Base-by-base conservation (phyloP, 2,888 invertebrate species). In the Chrysodeixis includens region DNA sequence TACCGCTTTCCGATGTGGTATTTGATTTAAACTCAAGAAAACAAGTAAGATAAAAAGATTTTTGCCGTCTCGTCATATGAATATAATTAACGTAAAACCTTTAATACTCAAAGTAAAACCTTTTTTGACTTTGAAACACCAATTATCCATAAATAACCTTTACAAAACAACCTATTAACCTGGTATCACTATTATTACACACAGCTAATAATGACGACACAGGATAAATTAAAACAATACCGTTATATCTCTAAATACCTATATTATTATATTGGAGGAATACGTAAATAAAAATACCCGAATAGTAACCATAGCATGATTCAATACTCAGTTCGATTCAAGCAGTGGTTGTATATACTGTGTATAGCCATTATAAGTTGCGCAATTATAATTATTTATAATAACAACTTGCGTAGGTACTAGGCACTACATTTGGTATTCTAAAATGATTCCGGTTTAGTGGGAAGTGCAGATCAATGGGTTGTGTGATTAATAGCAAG, bases 251-350 rank as follows among this genome's bases (percentile, higher is more conserved):
- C 20, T 49, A 20, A 18, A n/a, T 46, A 46, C 7, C n/a, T n/a
- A n/a, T n/a, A n/a, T n/a, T n/a, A 6, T 4, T 26, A 26, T 26
- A 26, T 26, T n/a, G 3, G 7, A 46, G 58, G 59, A 68, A 57
- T 51, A 22, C 54, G 22, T 35, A 22, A 40, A 40, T n/a, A n/a
- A 40, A n/a, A n/a, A n/a, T 40, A 40, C n/a, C 40, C 40, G n/a
- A 40, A 40, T 40, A 40, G 40, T n/a, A 2, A 4, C 2, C 26
- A 26, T 6, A 6, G 2, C 6, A 12, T 40, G n/a, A 40, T 40
- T 40, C 40, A 40, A 40, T n/a, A 7, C 6, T n/a, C 40, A 40
- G 14, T 40, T n/a, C 40, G n/a, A 40, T 14, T 7, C 3, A n/a
- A 40, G n/a, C 40, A 6, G 40, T 40, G 40, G 40, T n/a, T 5